Base-by-base conservation (phyloP, 2,888 invertebrate genomes). In the Lasiommata megera region DNA sequence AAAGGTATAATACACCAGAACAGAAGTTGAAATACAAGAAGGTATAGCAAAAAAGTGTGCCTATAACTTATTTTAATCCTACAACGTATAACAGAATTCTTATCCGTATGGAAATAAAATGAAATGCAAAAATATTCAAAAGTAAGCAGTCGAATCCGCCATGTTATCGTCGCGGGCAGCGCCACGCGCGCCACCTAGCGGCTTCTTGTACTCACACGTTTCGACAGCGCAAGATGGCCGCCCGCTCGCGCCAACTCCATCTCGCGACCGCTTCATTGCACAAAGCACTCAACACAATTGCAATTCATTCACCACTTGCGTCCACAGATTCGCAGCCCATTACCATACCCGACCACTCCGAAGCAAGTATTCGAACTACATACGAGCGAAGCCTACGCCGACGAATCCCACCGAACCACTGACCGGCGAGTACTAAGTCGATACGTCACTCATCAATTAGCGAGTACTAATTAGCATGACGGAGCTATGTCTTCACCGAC, bases 401-500 rank as follows among this genome's bases (percentile, higher is more conserved):
- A 16, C 11, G 6, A 29, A 8, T 29, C 14, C 16, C 11, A 16
- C 0, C 16, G 11, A 11, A 9, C 16, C 46, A 29, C 43, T 44
- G 44, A 11, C 31, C 31, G 29, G 29, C 11, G 1, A 14, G 11
- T 31, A 31, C 31, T 7, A 7, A 1, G 6, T n/a, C 9, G 29
- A n/a, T 8, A 9, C 29, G 44, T 16, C 16, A 46, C 11, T 31
- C 11, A 54, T 41, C 47, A 63, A 60, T 64, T 71, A 68, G 29
- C 29, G 8, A 63, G 71, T 69, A 73, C 76, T 82, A 82, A 86
- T 85, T 86, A 84, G 67, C 66, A 72, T 77, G 76, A 81, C 88
- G 88, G 89, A 90, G 89, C 88, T 89, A 88, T 88, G 89, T 80
- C 86, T 82, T 80, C 87, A 69, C 76, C 89, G 89, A 82, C 85